Conservation (phyloP, 2,113 vertebrate genomes). For the Anhinga rufa region DNA sequence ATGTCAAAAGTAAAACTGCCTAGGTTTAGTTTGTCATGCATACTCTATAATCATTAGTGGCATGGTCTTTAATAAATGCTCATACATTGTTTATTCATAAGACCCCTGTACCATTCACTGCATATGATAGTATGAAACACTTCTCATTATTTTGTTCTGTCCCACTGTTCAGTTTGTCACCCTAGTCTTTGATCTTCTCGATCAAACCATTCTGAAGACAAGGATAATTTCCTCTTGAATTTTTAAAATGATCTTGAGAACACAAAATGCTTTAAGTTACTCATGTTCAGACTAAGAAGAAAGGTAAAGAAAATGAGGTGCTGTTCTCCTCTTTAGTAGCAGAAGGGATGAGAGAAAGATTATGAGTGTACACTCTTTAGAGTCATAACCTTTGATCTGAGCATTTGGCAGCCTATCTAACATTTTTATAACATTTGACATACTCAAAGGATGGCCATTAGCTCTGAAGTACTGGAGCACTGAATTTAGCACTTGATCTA, state of each 20-base stretch:
- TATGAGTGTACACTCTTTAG: not conserved
- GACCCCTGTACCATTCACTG: not conserved
- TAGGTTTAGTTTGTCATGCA: not conserved
- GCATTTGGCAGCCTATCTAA: not conserved
- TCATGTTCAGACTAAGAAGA: not conserved
- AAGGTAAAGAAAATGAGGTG: not conserved
- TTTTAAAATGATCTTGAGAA: not conserved
- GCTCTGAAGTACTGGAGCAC: not conserved
- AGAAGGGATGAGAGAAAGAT: not conserved
- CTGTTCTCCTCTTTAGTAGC: not conserved
- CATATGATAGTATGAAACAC: not conserved
- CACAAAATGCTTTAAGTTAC: not conserved
- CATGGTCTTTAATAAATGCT: not conserved
- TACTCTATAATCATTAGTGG: not conserved
- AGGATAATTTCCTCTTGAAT: not conserved
- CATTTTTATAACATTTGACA: not conserved
- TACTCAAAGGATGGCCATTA: not conserved
- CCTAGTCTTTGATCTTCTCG: not conserved
- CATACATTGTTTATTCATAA: not conserved
- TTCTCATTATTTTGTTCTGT: not conserved
- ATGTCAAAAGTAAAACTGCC: not conserved
- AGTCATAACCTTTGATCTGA: not conserved
- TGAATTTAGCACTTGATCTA: not conserved
- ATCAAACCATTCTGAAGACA: not conserved
- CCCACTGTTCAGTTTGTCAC: not conserved